Evolutionary conservation across 2,113 vertebrate species (phyloP), one percentile per base, ranked within the genome.

Genomic region (Miniopterus natalensis): DNA sequence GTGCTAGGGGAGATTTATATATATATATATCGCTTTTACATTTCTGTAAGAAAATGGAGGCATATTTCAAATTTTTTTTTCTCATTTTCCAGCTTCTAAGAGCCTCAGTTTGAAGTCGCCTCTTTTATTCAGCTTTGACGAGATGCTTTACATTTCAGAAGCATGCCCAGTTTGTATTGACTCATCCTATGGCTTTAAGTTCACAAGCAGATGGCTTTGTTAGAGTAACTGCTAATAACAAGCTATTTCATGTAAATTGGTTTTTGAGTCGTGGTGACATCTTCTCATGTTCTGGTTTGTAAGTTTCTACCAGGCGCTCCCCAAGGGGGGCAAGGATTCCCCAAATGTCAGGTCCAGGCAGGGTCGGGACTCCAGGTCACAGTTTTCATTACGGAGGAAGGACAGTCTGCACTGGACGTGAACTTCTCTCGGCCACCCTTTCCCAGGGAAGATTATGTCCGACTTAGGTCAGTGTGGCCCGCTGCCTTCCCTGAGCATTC

Each of bases 21-120:
- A 36, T 36, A 36, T 36, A 36, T 36, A 36, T 20, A 42, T 66
- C 17, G 51, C 23, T 31, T 94, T 90, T 88, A 40, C 1, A 51
- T 90, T 66, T 90, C 59, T 47, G 40, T 84, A 92, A 90, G 40
- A 57, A 88, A 95, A 77, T 8, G 29, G 75, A n/a, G 65, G 8
- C 6, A 47, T 75, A 74, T 51, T 86, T 75, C 14, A 12, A 89
- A 88, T 61, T 51, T 49, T 23, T 78, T 81, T 89, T 88, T 85
- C 17, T 73, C 15, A 21, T 53, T 92, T 84, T 84, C 70, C 59
- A 36, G 57, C 91, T 55, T 84, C 25, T 20, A 65, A 71, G 81
- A 77, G 21, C 36, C 47, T 90, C 42, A 42, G 4, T 78, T 13
- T 61, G 53, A 92, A 92, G 7, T 53, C 4, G 6, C 45, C 70